Evolutionary conservation across 30 jellyfish, hydroid and myxozoan species (phyloP).

Genomic region (Hydra vulgaris): DNA sequence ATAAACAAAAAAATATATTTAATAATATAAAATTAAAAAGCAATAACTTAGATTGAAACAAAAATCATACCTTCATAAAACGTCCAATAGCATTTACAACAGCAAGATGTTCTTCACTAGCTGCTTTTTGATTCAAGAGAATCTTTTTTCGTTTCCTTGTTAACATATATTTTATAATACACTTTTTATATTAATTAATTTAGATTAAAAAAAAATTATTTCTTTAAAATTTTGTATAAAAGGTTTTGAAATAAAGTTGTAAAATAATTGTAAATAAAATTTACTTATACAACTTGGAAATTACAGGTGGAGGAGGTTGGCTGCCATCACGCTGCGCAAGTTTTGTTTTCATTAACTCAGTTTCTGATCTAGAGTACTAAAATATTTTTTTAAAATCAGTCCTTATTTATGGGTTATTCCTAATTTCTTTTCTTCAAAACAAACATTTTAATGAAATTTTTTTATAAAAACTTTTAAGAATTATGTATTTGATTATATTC

Average conservation of each 20-base stretch:
- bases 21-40: too few relatives aligned
- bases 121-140: conserved; percentile 78
- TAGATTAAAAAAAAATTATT: neutral
- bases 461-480: too few relatives aligned
- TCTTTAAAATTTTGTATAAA: too few relatives aligned
- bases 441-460: too few relatives aligned
- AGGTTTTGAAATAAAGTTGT: neutral
- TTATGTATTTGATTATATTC: too few relatives aligned
- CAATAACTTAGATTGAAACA: too few relatives aligned
- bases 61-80: conserved; percentile 83
- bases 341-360: conserved; percentile 91
- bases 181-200: neutral
- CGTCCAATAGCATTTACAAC: conserved; percentile 94
- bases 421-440: too few relatives aligned
- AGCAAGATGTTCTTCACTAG: conserved; percentile 89
- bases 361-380: conserved; percentile 89
- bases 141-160: conserved; percentile 87
- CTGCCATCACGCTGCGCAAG: conserved; percentile 84
- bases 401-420: too few relatives aligned
- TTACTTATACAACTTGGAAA: conserved; percentile 83
- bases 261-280: neutral
- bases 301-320: conserved; percentile 97
- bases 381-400: neutral
- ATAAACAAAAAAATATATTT: neutral
- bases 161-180: neutral